Evolutionary conservation across 2,113 vertebrate species (phyloP).

Genomic region (Pseudolaguvia tuberculata): DNA sequence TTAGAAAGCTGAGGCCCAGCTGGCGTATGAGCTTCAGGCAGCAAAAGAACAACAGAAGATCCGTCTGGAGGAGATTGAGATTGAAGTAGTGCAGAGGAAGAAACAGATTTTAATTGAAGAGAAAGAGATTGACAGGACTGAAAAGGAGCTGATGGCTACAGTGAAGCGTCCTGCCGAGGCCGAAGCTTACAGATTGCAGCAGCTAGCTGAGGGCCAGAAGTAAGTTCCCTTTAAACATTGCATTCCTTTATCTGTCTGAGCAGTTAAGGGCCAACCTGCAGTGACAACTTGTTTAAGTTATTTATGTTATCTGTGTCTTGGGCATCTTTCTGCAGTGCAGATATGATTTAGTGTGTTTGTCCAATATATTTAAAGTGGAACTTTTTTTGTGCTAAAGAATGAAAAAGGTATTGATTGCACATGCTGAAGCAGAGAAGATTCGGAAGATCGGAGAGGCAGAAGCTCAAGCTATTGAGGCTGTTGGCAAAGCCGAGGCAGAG

Average conservation of each 20-base stretch:
- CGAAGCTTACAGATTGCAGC: slow-evolving; percentile 86
- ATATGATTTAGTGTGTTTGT: neutral
- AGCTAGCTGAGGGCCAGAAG: slow-evolving; percentile 91
- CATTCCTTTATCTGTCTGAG: no score
- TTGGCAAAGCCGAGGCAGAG: slow-evolving; percentile 88
- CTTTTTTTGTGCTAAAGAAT: slow-evolving; percentile 62
- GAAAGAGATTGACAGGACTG: slow-evolving; percentile 79
- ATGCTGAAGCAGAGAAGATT: slow-evolving; percentile 91
- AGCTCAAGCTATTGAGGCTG: slow-evolving; percentile 77
- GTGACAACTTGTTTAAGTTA: no score
- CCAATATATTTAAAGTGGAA: neutral
- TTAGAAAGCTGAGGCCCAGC: slow-evolving; percentile 87
- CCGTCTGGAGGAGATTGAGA: slow-evolving; percentile 88
- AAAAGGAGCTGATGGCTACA: slow-evolving; percentile 83
- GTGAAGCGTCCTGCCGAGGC: slow-evolving; percentile 86
- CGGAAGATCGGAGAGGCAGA: slow-evolving; percentile 82
- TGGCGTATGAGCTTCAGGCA: slow-evolving; percentile 90
- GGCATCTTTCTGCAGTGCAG: neutral
- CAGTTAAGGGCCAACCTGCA: no score
- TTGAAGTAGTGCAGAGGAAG: slow-evolving; percentile 88
- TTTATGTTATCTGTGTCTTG: neutral
- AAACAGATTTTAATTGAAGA: slow-evolving; percentile 89
- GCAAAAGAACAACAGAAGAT: slow-evolving; percentile 97
- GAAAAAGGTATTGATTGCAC: slow-evolving; percentile 82
- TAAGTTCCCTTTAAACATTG: slow-evolving; percentile 18